A percentile compares a stretch with the other conserved stretches of the same genome.
These are phyloP conservation scores for Harpagifer antarcticus DNA, from an alignment of 2,797 vertebrate species.

Conservation along the genomic window DNA sequence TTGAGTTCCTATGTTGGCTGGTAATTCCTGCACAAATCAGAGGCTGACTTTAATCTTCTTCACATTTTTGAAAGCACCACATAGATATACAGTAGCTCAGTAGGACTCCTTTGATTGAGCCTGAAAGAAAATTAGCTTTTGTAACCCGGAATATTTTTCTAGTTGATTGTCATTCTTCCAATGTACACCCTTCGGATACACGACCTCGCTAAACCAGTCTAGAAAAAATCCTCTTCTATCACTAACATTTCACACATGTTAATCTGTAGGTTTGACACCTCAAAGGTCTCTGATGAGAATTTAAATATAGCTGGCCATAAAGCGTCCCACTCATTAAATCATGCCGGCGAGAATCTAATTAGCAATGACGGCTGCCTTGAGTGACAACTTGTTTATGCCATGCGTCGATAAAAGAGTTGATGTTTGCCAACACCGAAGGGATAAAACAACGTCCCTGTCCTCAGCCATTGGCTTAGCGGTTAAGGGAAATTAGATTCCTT, in stretches of 20 bases:
- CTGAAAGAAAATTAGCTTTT: slow-evolving; percentile 19
- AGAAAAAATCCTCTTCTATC: slow-evolving; percentile 23
- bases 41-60: slow-evolving; percentile 49
- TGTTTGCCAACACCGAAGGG: slow-evolving; percentile 68
- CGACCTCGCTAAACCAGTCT: slow-evolving; percentile 39
- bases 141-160: slow-evolving; percentile 35
- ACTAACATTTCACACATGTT: slow-evolving; percentile 19
- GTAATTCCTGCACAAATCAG: slow-evolving; percentile 41
- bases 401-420: slow-evolving; percentile 60
- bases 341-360: slow-evolving; percentile 70
- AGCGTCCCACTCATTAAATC: slow-evolving; percentile 58
- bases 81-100: slow-evolving; percentile 33
- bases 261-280: slow-evolving; percentile 40
- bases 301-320: slow-evolving; percentile 61
- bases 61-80: slow-evolving; percentile 22
- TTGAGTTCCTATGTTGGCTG: slow-evolving; percentile 24
- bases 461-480: slow-evolving; percentile 55
- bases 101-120: slow-evolving; percentile 37
- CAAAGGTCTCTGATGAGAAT: slow-evolving; percentile 52
- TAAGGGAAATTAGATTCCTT: slow-evolving; percentile 52
- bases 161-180: slow-evolving; percentile 36
- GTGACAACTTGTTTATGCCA: slow-evolving; percentile 79
- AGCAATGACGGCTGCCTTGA: slow-evolving; percentile 69
- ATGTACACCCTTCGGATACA: slow-evolving; percentile 35
- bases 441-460: slow-evolving; percentile 54